Base-by-base conservation (phyloP, 2,797 vertebrate genomes). In the Smutsia gigantea region DNA sequence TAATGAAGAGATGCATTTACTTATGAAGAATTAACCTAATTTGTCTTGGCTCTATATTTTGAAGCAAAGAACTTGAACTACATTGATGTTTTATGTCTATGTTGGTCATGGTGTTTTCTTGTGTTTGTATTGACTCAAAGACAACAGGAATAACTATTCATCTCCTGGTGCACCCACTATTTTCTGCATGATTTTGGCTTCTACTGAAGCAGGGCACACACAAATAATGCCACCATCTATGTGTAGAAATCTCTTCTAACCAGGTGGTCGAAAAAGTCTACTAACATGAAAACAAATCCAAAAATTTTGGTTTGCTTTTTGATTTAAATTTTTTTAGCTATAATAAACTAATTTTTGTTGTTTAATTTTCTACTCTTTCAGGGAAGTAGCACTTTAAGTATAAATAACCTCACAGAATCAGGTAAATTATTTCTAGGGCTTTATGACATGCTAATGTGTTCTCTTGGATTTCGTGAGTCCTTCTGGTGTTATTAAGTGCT, bases 381-480 rank as follows among this genome's bases (percentile, higher is more conserved):
- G n/a, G 23, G 34, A 86, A 92, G 57, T 23, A 87, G 34, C 0
- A 83, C 18, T 93, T 82, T 93, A 68, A 39, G 3, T 77, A 79
- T 88, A 96, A 93, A 93, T 87, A 95, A 57, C 7, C 6, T 92
- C 90, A 82, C 34, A 69, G 86, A 93, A 92, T 74, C 63, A 90
- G n/a, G 68, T 95, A 93, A 87, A 89, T 89, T 86, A 82, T 90
- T 90, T 96, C 81, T 59, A 55, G 46, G 49, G 55, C 63, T 91
- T 95, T 87, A 88, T 94, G 93, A 89, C 29, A 90, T 91, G 72
- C 63, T 94, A 95, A 96, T 92, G 55, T 86, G 49, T 75, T 95
- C 39, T 69, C 59, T 82, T 93, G 39, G 51, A 51, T 74, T 96
- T 88, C 23, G 15, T 25, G 27, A 94, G 84, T 85, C 57, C 69